A percentile compares a stretch with the other conserved stretches of the same genome.
These are phyloP conservation scores for Choreutis nemorana DNA, from an alignment of 2,888 invertebrate species.

Conservation along the genomic window DNA sequence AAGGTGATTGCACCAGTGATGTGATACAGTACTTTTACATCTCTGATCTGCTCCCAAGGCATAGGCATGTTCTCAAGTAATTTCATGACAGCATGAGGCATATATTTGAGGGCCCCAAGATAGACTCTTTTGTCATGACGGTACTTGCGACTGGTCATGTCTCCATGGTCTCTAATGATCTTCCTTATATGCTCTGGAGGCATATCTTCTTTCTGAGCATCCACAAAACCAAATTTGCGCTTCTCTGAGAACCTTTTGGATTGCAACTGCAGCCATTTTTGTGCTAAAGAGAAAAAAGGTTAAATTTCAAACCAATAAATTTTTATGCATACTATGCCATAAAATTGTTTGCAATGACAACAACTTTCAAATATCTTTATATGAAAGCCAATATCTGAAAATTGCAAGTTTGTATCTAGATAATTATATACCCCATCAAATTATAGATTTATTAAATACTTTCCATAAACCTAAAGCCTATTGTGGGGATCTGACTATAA, in stretches of 20 bases:
- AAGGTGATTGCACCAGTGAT: slow-evolving; percentile 99
- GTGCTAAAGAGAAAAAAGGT: slow-evolving; percentile 58
- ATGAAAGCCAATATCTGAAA: slow-evolving; percentile 42
- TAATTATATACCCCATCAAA: slow-evolving; percentile 4
- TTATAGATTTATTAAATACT: slow-evolving; percentile 10
- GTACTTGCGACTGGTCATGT: slow-evolving; percentile 99
- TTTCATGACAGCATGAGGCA: slow-evolving; percentile 99
- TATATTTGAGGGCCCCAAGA: slow-evolving; percentile 97
- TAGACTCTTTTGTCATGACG: slow-evolving; percentile 99
- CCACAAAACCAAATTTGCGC: slow-evolving; percentile 97
- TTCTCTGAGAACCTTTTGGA: slow-evolving; percentile 99
- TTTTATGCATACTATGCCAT: background rate
- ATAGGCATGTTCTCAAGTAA: slow-evolving; percentile 99
- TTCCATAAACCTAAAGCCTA: slow-evolving; percentile 12
- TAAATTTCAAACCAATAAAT: background rate
- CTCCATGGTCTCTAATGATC: slow-evolving; percentile 98
- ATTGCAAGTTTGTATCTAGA: slow-evolving; percentile 7
- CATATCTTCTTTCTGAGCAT: slow-evolving; percentile 99
- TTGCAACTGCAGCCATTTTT: slow-evolving; percentile 99
- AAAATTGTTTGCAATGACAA: slow-evolving; percentile 37
- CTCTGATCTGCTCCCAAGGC: slow-evolving; percentile 99
- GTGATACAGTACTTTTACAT: slow-evolving; percentile 97
- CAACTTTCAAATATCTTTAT: slow-evolving; percentile 30
- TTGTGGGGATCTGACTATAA: no score
- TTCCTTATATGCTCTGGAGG: slow-evolving; percentile 99